These are phyloP conservation scores for Drosophila bipectinata DNA, from an alignment of 1,140 invertebrate genomes.

Conservation along the genomic window DNA sequence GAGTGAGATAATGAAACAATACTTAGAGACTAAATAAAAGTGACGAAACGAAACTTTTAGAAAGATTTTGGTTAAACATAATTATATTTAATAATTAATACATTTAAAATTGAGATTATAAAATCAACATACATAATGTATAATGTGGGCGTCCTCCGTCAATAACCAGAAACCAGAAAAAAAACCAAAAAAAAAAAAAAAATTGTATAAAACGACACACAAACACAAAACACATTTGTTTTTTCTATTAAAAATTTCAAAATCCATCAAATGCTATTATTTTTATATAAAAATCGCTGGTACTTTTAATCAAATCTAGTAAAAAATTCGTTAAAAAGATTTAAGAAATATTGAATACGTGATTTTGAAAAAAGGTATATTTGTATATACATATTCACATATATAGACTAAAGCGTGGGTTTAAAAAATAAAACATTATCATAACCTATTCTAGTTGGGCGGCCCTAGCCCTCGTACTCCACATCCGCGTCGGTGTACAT, in stretches of 20 bases:
- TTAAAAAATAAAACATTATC: conserved; percentile 45
- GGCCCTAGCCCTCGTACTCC: conserved; percentile 49
- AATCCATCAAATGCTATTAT: conserved; percentile 43
- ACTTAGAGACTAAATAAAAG: conserved; percentile 80
- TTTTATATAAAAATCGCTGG: conserved; percentile 19
- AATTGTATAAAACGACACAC: conserved; percentile 62
- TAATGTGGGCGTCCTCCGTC: conserved; percentile 27
- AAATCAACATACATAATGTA: conserved; percentile 44
- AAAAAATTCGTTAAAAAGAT: too few species aligned
- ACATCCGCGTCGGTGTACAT: conserved; percentile 82
- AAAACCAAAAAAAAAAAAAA: conserved; percentile 27
- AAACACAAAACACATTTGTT: conserved; percentile 51
- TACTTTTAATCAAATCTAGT: too few species aligned
- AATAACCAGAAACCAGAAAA: conserved; percentile 16
- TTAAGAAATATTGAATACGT: neutral
- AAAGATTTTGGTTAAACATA: conserved; percentile 77
- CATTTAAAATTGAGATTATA: conserved; percentile 50
- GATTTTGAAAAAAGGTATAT: conserved; percentile 4
- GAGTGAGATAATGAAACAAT: conserved; percentile 84
- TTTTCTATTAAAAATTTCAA: conserved; percentile 74
- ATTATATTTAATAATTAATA: conserved; percentile 67
- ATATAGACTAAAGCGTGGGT: conserved; percentile 19
- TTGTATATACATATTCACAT: conserved; percentile 36
- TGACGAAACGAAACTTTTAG: conserved; percentile 73
- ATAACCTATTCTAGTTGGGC: neutral